Base-by-base conservation (phyloP, 1,140 invertebrate species). In the Bathynomus jamesi region DNA sequence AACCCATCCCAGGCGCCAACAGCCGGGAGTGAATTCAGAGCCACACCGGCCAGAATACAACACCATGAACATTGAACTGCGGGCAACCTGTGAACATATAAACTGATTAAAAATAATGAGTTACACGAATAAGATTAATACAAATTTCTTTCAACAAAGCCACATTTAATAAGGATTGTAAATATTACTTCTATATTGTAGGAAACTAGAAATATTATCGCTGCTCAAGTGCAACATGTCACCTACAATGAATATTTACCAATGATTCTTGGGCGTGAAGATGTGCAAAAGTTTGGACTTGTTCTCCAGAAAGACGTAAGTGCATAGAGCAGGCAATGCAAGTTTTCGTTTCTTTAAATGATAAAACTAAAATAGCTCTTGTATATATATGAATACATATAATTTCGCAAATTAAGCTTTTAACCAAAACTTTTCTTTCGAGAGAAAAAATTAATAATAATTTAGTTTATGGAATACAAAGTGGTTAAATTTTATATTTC, bases 231-330 rank as follows among this genome's bases (percentile, higher is more conserved):
- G 65, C 94, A 98, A 81, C 94, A 97, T 78, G 91, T 98, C 60
- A 95, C 93, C 0, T 97, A 90, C 82, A 95, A 94, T 79, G 94
- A 98, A 83, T 98, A 94, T 82, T 82, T 98, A 65, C 95, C 95
- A 24, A 93, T 97, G 79, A 83, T 98, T 10, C 84, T 98, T 4
- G 95, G 95, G 13, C 94, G 94, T 82, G 91, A 96, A 76, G 89
- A 94, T 24, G 95, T 96, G 91, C 87, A 92, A 78, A 95, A 95
- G 81, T 94, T 95, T 80, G 92, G 91, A 61, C 83, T 94, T 67
- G 84, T 94, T 11, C 83, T 93, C 4, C 87, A 92, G 77, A 94
- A 93, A 84, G 70, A 74, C 24, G 76, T 77, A 28, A 77, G 76
- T 70, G 10, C 5, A 30, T 1, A 1, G 40, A 53, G 13, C 21